phyloP scores from a whole-genome alignment of 2,888 invertebrate species.

The Hyposoter didymator region DNA sequence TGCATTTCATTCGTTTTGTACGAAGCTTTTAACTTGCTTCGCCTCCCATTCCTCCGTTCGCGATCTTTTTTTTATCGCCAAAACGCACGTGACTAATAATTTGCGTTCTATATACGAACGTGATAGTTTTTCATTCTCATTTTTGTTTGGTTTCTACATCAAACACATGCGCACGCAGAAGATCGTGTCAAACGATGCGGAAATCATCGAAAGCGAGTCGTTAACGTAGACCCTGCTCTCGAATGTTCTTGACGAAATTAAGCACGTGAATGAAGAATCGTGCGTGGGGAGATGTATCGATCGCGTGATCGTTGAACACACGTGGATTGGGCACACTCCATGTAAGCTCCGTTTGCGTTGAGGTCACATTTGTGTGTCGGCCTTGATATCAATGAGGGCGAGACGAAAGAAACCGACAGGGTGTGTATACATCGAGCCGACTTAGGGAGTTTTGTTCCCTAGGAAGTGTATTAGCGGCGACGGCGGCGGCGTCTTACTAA shows the following conservation, averaged over 20 bases:
- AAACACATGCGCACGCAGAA: too few relatives aligned
- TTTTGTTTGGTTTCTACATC: neutral
- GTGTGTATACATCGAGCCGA: neutral
- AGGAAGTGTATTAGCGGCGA: constrained; percentile 38
- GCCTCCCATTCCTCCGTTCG: neutral
- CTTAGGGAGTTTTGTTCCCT: constrained; percentile 20
- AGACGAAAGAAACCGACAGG: neutral
- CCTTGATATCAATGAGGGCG: constrained; percentile 16
- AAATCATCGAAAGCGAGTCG: neutral
- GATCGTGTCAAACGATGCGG: neutral
- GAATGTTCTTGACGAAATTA: constrained; percentile 10
- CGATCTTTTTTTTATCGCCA: neutral
- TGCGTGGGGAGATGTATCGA: constrained; percentile 46
- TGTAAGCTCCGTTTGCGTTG: neutral
- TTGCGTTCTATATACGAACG: neutral
- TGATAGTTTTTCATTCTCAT: neutral
- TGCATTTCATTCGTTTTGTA: constrained; percentile 22
- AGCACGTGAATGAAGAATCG: constrained; percentile 21
- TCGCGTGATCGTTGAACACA: constrained; percentile 52
- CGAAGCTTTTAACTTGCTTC: neutral
- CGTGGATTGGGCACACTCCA: constrained; percentile 6
- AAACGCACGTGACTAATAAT: constrained; percentile 14
- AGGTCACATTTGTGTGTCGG: constrained; percentile 29
- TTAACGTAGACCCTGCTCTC: constrained; percentile 10
- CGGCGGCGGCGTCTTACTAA: constrained; percentile 58